Conservation (phyloP, 2,797 vertebrate species). For the Jordanella pulchra region DNA sequence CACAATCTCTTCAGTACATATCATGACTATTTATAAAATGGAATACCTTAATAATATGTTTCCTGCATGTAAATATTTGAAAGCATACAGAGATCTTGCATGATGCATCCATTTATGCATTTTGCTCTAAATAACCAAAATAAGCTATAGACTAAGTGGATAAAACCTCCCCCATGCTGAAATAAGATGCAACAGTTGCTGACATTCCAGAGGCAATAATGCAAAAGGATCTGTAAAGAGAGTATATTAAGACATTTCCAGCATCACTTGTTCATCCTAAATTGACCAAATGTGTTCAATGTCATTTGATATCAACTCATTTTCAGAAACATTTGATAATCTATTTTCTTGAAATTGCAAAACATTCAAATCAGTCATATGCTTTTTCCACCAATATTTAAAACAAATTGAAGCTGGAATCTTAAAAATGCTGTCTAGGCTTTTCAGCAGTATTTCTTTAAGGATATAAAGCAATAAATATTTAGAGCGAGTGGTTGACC, state of each 20-base stretch:
- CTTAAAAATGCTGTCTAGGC: constrained; percentile 25
- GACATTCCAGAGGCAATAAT: constrained; percentile 62
- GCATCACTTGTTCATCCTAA: constrained; percentile 49
- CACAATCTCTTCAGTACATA: constrained; percentile 12
- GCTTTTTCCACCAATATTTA: constrained; percentile 5
- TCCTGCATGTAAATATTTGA: constrained; percentile 3
- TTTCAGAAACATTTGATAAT: constrained; percentile 17
- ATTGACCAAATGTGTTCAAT: constrained; percentile 21
- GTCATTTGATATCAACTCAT: constrained; percentile 1
- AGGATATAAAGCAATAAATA: constrained; percentile 41
- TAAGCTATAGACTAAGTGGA: constrained; percentile 37
- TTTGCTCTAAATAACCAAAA: constrained; percentile 11
- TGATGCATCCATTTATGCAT: constrained; percentile 15
- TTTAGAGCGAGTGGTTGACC: constrained; percentile 35
- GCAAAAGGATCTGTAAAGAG: constrained; percentile 54
- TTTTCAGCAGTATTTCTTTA: constrained; percentile 37
- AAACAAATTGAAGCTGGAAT: constrained; percentile 4
- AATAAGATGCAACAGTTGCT: constrained; percentile 52
- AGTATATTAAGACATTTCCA: constrained; percentile 54
- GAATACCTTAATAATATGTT: constrained; percentile 8
- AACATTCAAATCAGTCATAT: constrained; percentile 18
- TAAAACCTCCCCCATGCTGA: constrained; percentile 55
- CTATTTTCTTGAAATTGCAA: constrained; percentile 27
- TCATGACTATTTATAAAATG: neutral
- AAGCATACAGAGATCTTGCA: constrained; percentile 17